Percentiles rank a stretch among this genome's conserved stretches.
Evolutionary conservation across 2,113 vertebrate genomes (phyloP).

Genomic region (Scopus umbretta): DNA sequence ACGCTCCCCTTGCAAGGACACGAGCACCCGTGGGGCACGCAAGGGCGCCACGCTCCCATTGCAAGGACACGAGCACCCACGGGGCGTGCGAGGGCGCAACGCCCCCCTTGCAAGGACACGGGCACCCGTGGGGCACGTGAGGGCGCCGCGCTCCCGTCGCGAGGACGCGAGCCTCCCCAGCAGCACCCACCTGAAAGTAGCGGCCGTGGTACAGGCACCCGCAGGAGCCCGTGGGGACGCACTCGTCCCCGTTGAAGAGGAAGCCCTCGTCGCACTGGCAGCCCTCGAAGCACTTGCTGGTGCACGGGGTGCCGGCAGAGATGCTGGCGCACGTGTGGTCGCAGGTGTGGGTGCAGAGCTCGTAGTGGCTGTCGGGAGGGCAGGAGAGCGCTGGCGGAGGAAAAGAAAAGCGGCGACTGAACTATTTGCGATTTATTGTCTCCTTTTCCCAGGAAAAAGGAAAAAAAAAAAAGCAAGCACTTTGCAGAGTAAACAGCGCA

Average conservation of each 20-base stretch:
- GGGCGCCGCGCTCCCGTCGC: too few species aligned
- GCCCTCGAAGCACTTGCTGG: background rate
- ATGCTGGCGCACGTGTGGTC: background rate
- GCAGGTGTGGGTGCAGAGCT: background rate
- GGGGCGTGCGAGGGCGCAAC: too few species aligned
- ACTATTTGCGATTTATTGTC: background rate
- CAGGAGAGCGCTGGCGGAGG: background rate
- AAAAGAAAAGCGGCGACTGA: fast-evolving
- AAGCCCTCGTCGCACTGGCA: background rate
- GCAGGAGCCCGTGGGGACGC: background rate
- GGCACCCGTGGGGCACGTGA: too few species aligned
- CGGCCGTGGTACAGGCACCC: background rate
- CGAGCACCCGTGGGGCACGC: too few species aligned
- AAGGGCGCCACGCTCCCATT: too few species aligned
- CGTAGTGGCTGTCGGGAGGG: background rate
- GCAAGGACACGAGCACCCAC: too few species aligned
- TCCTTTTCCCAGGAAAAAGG: too few species aligned
- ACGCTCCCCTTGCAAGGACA: too few species aligned
- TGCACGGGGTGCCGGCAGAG: fast-evolving
- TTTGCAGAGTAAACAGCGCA: background rate
- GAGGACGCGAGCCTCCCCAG: background rate
- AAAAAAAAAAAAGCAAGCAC: too few species aligned
- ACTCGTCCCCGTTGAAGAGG: background rate
- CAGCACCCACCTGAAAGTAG: background rate
- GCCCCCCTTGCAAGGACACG: too few species aligned